Base-by-base conservation (phyloP, 2,113 vertebrate genomes). In the Odobenus rosmarus region DNA sequence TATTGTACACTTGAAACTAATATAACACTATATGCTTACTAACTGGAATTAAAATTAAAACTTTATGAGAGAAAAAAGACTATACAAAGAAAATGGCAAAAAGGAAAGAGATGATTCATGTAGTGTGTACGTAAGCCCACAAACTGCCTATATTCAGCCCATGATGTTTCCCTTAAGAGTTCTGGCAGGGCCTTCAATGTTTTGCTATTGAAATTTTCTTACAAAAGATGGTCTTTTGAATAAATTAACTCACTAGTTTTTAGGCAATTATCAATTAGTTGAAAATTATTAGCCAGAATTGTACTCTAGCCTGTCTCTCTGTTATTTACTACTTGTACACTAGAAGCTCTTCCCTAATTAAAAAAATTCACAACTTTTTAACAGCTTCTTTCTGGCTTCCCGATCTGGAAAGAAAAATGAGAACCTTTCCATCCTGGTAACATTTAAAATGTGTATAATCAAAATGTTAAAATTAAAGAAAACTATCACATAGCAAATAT, bases 371-470 rank as follows among this genome's bases (percentile, higher is more conserved):
- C 49, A 89, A 19, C 24, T 84, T n/a, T 81, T 67, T 26, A 24
- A 90, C 13, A 80, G n/a, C 91, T 93, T 86, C 64, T 82, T 72
- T 76, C 88, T 85, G 76, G 42, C 62, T 39, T 64, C 69, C 39
- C 46, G 31, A 81, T 61, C 42, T 84, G 74, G 57, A 61, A 84
- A 88, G 26, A 74, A 69, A 97, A 77, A 81, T 0, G 9, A 93
- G 82, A 89, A 61, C 3, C 1, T 53, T 67, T 72, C 57, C 23
- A 90, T 72, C 74, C 81, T 88, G 46, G 16, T 15, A 84, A 84
- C 28, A 74, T 90, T 96, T 92, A 53, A 94, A 91, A 96, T 71
- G 26, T 92, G 12, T 69, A 31, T 81, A 85, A 96, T 88, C 88
- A 79, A 96, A 94, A 92, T 46, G 59, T 46, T 86, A 81, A 92